Percentiles rank a stretch among this genome's conserved stretches.
Conservation (phyloP, 2,888 invertebrate genomes). For the Tachystola acroxantha region DNA sequence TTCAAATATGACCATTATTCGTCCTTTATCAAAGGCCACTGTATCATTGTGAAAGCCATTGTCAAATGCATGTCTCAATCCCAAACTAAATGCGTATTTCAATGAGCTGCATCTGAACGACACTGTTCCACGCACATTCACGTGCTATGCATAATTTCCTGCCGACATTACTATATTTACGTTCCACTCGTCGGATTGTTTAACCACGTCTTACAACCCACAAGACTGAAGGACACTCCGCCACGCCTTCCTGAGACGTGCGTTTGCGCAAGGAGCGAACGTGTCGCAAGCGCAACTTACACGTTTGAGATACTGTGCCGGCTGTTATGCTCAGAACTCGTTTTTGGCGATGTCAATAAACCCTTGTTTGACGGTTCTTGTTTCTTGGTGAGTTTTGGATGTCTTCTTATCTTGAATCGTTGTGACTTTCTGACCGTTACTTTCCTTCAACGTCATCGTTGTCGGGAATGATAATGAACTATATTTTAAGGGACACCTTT, state of each 20-base stretch:
- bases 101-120: too few relatives aligned
- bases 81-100: too few relatives aligned
- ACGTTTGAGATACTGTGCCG: not conserved
- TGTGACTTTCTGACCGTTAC: too few relatives aligned
- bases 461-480: too few relatives aligned
- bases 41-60: too few relatives aligned
- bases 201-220: conserved; percentile 16
- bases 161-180: conserved; percentile 22
- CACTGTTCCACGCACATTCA: not conserved
- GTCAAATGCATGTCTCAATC: too few relatives aligned
- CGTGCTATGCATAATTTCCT: not conserved
- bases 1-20: too few relatives aligned
- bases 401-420: not conserved
- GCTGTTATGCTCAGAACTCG: not conserved
- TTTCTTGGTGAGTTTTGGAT: not conserved
- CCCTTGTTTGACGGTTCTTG: not conserved
- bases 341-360: conserved; percentile 9
- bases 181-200: conserved; percentile 21
- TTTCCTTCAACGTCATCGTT: too few relatives aligned
- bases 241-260: conserved; percentile 21
- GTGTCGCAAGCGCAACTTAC: conserved; percentile 4
- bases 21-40: too few relatives aligned
- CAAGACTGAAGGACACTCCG: conserved; percentile 26
- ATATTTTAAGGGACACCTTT: too few relatives aligned
- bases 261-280: conserved; percentile 22